Evolutionary conservation across 1,140 invertebrate genomes (phyloP).

Genomic region (Pygmarrhopalites habei): DNA sequence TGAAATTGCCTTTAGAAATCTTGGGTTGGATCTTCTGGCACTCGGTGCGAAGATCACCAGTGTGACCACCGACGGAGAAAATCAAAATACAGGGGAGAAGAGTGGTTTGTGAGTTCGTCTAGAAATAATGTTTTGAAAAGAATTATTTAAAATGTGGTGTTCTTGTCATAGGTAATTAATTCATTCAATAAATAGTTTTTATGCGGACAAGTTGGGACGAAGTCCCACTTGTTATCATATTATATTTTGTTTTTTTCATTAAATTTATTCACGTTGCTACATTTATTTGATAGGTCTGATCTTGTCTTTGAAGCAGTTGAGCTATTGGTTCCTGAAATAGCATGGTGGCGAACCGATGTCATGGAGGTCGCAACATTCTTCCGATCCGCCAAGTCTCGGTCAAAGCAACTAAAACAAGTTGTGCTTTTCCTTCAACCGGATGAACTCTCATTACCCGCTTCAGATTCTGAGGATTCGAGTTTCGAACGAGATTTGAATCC

Average conservation of each 20-base stretch:
- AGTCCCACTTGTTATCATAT: too few species aligned
- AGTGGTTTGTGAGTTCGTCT: background rate
- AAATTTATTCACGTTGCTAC: too few species aligned
- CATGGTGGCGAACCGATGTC: background rate
- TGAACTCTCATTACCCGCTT: background rate
- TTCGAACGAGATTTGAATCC: background rate
- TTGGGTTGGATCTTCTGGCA: background rate
- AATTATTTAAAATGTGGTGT: background rate
- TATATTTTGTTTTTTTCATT: too few species aligned
- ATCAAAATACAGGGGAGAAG: background rate
- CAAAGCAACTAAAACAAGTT: background rate
- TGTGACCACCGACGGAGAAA: too few species aligned
- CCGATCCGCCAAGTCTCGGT: background rate
- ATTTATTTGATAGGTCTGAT: background rate
- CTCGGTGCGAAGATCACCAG: background rate
- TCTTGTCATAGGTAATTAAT: background rate
- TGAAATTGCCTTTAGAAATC: background rate
- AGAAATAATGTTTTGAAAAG: background rate
- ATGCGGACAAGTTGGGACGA: too few species aligned
- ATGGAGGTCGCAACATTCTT: background rate
- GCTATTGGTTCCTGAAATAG: background rate
- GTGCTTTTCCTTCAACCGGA: too few species aligned
- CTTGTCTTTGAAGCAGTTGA: background rate
- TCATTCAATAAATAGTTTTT: too few species aligned
- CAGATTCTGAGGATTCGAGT: background rate